Base-by-base conservation (phyloP, 2,888 invertebrate species). In the Mantis religiosa region DNA sequence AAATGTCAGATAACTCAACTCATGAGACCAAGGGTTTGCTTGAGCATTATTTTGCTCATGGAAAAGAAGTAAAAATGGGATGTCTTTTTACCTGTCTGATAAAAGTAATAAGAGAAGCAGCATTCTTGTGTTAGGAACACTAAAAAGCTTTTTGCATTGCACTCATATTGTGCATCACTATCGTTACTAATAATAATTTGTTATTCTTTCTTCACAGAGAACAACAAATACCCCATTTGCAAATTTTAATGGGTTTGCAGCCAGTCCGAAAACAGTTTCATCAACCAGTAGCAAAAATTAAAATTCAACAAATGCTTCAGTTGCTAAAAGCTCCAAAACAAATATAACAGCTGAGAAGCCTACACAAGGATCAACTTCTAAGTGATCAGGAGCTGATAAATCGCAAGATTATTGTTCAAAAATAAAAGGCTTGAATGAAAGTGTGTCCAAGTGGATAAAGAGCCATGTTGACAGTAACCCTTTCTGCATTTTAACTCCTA, bases 371-470 rank as follows among this genome's bases (percentile, higher is more conserved):
- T 71, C 54, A 87, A 30, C 30, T n/a, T 15, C 25, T 28, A 8
- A 9, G 71, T 20, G 6, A 47, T n/a, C 41, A 28, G 30, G 47
- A 3, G n/a, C n/a, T 30, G 25, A 28, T 8, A 82, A 82, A 25
- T 87, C 87, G 82, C n/a, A 81, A 34, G 82, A 87, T 30, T 97
- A 97, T 92, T 96, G 95, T 91, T 94, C 95, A 1, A 96, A 96
- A 93, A 93, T 98, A 87, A 97, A 96, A 93, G 96, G 95, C 14
- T 94, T 98, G 34, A 98, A 98, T 93, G 95, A 96, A 92, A 96
- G 96, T 91, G 96, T 98, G 0, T 94, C 96, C 20, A 95, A 96
- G 88, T 98, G 98, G 98, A 97, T 98, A 84, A 96, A 96, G 91
- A 95, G 95, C 90, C 97, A 98, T 93, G 96, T 98, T 8, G 96